Percentiles rank a stretch among this genome's conserved stretches.
Conservation (phyloP, 2,888 invertebrate genomes). For the Himalopsyche kuldschensis region DNA sequence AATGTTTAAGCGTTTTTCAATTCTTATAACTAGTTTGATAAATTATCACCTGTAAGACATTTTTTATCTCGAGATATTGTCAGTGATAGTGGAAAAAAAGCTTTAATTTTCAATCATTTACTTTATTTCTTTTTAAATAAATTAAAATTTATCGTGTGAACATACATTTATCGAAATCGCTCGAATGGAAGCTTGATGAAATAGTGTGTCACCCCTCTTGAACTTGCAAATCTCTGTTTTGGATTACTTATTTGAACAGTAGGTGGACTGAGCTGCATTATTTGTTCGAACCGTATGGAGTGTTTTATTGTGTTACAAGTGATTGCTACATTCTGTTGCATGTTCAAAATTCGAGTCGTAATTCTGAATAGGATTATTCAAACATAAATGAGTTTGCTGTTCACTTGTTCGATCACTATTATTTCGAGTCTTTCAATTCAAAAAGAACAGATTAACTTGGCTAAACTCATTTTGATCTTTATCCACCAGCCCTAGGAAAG, state of each 20-base stretch:
- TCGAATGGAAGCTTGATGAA: not conserved
- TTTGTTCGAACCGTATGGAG: not conserved
- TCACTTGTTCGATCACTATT: not conserved
- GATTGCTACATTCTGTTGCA: slow-evolving; percentile 1
- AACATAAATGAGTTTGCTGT: not conserved
- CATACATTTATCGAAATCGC: not conserved
- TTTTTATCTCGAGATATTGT: too few species aligned
- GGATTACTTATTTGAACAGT: slow-evolving; percentile 1
- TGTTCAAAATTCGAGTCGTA: not conserved
- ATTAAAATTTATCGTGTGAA: not conserved
- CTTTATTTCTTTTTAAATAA: too few species aligned
- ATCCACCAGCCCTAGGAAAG: not conserved
- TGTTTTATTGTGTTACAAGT: not conserved
- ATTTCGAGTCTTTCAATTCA: not conserved
- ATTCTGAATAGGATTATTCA: not conserved
- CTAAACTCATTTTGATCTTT: not conserved
- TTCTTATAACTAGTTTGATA: too few species aligned
- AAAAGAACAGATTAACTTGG: not conserved
- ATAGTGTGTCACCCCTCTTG: not conserved
- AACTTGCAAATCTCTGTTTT: not conserved
- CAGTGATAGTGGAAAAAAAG: too few species aligned
- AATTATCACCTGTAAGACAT: too few species aligned
- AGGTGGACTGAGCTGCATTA: not conserved
- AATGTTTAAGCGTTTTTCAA: too few species aligned
- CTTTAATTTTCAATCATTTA: too few species aligned